Evolutionary conservation across 2,797 vertebrate species (phyloP).

Genomic region (Staurois parvus): DNA sequence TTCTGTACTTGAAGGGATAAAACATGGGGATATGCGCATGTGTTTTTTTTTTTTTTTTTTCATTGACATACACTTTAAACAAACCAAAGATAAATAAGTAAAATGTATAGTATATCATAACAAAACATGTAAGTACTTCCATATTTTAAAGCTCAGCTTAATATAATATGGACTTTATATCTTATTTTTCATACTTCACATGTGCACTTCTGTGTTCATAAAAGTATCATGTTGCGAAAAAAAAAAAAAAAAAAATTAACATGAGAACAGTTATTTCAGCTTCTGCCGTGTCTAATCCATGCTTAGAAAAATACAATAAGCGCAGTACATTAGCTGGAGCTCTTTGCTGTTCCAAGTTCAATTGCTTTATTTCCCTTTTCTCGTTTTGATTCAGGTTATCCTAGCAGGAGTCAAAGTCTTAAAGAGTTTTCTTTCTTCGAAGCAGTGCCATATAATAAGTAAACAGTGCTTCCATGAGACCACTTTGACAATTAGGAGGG

Average conservation of each 20-base stretch:
- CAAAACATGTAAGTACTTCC: too few relatives aligned
- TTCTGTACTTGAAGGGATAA: too few relatives aligned
- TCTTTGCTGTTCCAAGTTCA: conserved; percentile 28
- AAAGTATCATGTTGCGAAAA: conserved; percentile 26
- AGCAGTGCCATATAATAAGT: conserved; percentile 44
- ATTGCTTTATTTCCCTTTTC: conserved; percentile 33
- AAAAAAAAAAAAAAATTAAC: not conserved
- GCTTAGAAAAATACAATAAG: conserved; percentile 18
- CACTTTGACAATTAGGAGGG: conserved; percentile 38
- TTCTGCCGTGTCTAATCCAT: conserved; percentile 37
- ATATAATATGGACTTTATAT: not conserved
- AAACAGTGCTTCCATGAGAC: conserved; percentile 42
- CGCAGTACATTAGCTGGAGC: conserved; percentile 20
- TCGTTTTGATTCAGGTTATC: conserved; percentile 35
- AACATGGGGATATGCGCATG: too few relatives aligned
- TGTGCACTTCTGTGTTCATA: not conserved
- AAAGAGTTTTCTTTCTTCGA: conserved; percentile 49
- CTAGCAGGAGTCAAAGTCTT: conserved; percentile 41
- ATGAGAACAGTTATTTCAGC: conserved; percentile 33
- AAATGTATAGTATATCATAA: too few relatives aligned
- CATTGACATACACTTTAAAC: too few relatives aligned
- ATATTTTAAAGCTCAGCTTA: not conserved
- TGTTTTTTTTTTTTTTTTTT: too few relatives aligned
- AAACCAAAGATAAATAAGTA: too few relatives aligned
- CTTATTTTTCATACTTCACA: conserved; percentile 32